Conservation (phyloP, 2,888 invertebrate genomes). For the Notocelia uddmanniana region DNA sequence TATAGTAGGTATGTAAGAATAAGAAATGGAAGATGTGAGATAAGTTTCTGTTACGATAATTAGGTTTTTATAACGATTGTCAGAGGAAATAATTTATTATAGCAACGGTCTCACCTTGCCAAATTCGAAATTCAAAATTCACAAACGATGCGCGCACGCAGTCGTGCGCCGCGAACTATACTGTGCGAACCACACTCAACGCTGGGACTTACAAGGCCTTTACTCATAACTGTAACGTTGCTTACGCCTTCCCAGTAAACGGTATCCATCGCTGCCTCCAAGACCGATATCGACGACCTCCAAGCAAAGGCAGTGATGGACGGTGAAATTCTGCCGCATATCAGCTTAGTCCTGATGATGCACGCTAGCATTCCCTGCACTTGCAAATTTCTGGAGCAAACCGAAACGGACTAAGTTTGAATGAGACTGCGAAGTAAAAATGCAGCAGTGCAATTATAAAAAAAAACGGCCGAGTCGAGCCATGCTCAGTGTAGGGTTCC, state of each 20-base stretch:
- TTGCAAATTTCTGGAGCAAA: conserved; percentile 46
- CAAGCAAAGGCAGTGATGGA: conserved; percentile 7
- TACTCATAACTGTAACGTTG: conserved; percentile 24
- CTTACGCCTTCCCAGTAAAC: conserved; percentile 14
- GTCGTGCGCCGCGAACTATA: conserved; percentile 50
- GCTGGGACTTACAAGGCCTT: conserved; percentile 45
- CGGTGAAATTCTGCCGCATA: neutral
- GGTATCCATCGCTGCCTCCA: conserved; percentile 8
- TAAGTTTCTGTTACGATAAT: neutral
- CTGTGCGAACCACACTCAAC: conserved; percentile 47
- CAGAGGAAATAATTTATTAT: neutral
- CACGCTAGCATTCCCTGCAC: conserved; percentile 20
- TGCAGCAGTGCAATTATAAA: too few species aligned
- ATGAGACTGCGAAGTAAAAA: conserved; percentile 16
- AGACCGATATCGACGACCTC: neutral
- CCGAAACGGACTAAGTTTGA: conserved; percentile 35
- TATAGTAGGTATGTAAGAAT: neutral
- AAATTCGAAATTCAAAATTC: conserved; percentile 34
- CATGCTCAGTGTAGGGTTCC: too few species aligned
- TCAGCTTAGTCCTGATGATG: neutral
- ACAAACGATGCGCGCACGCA: conserved; percentile 51
- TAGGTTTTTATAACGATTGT: neutral
- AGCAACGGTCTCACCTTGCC: conserved; percentile 33
- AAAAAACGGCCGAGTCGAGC: too few species aligned
- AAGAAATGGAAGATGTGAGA: neutral